phyloP scores from a whole-genome alignment of 2,113 vertebrate genomes.

The Chinchilla lanigera region DNA sequence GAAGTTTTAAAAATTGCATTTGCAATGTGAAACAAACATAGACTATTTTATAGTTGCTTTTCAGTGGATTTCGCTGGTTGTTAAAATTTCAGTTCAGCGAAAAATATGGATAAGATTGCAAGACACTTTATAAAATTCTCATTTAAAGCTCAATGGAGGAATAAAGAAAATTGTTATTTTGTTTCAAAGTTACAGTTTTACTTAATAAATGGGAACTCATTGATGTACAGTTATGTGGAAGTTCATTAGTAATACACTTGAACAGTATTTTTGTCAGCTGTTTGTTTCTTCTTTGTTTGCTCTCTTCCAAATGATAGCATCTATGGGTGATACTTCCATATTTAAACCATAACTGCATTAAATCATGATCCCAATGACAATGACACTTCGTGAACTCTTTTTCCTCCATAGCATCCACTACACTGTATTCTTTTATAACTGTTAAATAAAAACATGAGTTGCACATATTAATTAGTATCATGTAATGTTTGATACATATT shows the following conservation, averaged over 20 bases:
- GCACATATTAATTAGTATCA: not conserved
- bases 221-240: not conserved
- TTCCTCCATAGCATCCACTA: not conserved
- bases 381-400: not conserved
- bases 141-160: not conserved
- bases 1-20: constrained; percentile 17
- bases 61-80: not conserved
- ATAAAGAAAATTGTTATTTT: not conserved
- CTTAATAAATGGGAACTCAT: not conserved
- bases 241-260: not conserved
- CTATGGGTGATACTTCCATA: not conserved
- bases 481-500: not conserved
- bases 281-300: not conserved
- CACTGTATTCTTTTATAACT: not conserved
- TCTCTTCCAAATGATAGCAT: not conserved
- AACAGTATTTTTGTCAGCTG: not conserved
- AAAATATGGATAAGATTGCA: not conserved
- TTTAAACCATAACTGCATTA: not conserved
- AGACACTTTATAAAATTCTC: not conserved
- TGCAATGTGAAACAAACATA: not conserved
- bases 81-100: not conserved
- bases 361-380: not conserved
- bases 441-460: not conserved
- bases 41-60: not conserved
- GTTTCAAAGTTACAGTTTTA: not conserved